Evolutionary conservation across 2,113 vertebrate genomes (phyloP).

Genomic region (Geothlypis trichas): DNA sequence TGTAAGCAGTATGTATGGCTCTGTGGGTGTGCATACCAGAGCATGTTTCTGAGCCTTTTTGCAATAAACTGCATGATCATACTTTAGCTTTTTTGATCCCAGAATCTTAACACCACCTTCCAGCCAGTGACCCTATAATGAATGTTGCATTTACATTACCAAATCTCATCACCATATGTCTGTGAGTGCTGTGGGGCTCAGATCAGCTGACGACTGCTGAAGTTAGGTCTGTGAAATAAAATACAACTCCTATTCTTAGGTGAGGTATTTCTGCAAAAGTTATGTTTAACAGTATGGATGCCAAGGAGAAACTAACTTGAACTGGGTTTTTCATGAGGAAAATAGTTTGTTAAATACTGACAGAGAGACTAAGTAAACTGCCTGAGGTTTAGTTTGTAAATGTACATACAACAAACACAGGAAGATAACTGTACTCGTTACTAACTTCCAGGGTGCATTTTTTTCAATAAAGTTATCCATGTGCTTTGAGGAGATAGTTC

Average conservation of each 20-base stretch:
- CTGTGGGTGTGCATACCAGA: neutral
- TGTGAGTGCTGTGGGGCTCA: fast-evolving
- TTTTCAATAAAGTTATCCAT: neutral
- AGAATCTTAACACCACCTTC: conserved; percentile 8
- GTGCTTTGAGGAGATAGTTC: conserved; percentile 6
- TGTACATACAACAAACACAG: neutral
- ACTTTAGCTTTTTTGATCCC: neutral
- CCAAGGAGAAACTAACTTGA: neutral
- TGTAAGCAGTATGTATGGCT: neutral
- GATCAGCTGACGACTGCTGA: neutral
- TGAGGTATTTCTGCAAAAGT: neutral
- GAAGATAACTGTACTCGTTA: neutral
- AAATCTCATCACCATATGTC: conserved; percentile 2
- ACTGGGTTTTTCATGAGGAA: neutral
- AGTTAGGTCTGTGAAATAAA: neutral
- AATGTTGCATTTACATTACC: neutral
- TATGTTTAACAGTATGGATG: neutral
- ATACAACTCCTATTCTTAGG: neutral
- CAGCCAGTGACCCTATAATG: neutral
- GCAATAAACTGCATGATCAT: neutral
- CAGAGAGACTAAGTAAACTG: neutral
- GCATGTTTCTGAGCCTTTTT: neutral
- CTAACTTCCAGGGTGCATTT: neutral
- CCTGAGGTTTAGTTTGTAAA: neutral
- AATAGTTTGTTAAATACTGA: neutral